Base-by-base conservation (phyloP, 2,113 vertebrate genomes). In the Benitochromis conjunctus region DNA sequence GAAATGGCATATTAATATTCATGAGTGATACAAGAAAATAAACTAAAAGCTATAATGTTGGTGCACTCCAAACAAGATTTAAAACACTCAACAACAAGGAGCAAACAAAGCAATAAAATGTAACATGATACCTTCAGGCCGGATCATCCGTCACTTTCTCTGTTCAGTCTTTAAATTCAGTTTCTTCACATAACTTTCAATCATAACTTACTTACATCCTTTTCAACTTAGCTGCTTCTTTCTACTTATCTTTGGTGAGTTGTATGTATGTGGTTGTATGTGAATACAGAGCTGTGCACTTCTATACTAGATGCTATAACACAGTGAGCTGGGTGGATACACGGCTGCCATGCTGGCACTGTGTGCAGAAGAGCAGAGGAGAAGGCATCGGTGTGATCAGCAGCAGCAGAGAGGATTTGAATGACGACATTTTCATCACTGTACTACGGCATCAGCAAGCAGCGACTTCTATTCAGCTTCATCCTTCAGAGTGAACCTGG, bases 401-500 rank as follows among this genome's bases (percentile, higher is more conserved):
- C 89, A 91, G 86, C 82, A 81, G 79, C 57, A 80, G 29, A 53
- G 60, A 57, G 41, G 18, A 3, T 60, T 14, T 46, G 66, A 86
- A 46, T 4, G 21, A 24, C 48, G 80, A 60, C 5, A 31, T 79
- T 77, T 53, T 34, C 41, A 10, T 51, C 11, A 11, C 21, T 12
- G 26, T 3, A 26, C 51, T 16, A 43, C 24, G 7, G 57, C 34
- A 7, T 53, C 80, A 36, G 81, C 78, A 31, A 79, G 76, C 57
- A 41, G 21, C 46, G 29, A 26, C 11, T 29, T 71, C 82, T 94
- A 94, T 11, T 95, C 94, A 24, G 51, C 91, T 34, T 96, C 95
- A 1, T 96, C 96, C 85, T 83, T 94, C 31, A 96, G 86, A 62
- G 93, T 92, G 83, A 95, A 96, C 96, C 96, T 96, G 89, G 26